phyloP scores from a whole-genome alignment of 2,113 vertebrate genomes.

The Albula glossodonta region DNA sequence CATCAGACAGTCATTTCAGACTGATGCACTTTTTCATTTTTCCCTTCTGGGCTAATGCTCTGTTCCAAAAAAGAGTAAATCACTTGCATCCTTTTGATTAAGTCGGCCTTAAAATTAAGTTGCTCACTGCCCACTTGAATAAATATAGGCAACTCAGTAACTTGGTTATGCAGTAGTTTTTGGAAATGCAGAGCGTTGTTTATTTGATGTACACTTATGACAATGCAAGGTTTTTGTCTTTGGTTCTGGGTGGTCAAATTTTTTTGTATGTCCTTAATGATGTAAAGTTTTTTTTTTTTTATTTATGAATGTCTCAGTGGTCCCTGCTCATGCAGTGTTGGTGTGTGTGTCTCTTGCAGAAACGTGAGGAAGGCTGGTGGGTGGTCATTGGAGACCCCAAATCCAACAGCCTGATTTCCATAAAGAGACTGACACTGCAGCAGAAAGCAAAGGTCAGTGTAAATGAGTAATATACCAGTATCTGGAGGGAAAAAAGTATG shows the following conservation, averaged over 20 bases:
- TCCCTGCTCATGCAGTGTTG: too few relatives aligned
- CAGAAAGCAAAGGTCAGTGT: constrained; percentile 92
- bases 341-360: constrained; percentile 65
- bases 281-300: background rate
- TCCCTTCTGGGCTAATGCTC: too few relatives aligned
- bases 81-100: too few relatives aligned
- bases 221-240: background rate
- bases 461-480: background rate
- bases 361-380: constrained; percentile 99
- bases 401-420: constrained; percentile 95
- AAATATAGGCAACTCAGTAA: too few relatives aligned
- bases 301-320: too few relatives aligned
- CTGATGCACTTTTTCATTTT: too few relatives aligned
- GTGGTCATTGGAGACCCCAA: constrained; percentile 97
- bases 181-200: too few relatives aligned
- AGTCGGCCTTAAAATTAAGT: too few relatives aligned
- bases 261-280: background rate
- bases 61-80: too few relatives aligned
- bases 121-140: too few relatives aligned
- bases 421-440: constrained; percentile 93
- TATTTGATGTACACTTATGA: background rate
- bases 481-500: background rate
- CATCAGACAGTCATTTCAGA: too few relatives aligned
- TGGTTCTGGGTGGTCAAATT: background rate
- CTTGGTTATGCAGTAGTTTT: too few relatives aligned